Percentiles rank a stretch among this genome's conserved stretches.
Evolutionary conservation across 2,797 vertebrate species (phyloP).

Genomic region (Sebastes oblongus): DNA sequence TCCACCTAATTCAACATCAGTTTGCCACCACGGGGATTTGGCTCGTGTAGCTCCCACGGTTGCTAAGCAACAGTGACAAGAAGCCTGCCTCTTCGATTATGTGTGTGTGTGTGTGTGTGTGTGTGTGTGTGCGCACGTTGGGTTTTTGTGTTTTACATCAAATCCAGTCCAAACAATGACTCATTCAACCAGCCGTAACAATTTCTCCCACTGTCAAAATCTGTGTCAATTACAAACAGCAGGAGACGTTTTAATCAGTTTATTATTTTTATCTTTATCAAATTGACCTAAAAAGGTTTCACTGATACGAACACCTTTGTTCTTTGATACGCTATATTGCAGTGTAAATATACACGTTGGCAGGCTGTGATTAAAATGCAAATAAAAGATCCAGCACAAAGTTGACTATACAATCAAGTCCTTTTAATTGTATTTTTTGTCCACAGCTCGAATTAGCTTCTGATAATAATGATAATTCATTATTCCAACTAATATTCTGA

Average conservation of each 20-base stretch:
- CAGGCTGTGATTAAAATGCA: background rate
- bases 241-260: background rate
- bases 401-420: background rate
- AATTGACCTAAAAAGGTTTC: slow-evolving; percentile 14
- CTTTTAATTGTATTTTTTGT: background rate
- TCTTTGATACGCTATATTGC: background rate
- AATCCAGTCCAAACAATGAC: slow-evolving; percentile 77
- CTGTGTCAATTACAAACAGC: slow-evolving; percentile 48
- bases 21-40: slow-evolving; percentile 78
- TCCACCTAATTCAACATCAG: slow-evolving; percentile 79
- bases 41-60: slow-evolving; percentile 79
- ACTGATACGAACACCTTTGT: background rate
- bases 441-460: background rate
- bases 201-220: slow-evolving; percentile 29
- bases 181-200: slow-evolving; percentile 48
- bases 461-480: background rate
- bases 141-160: slow-evolving; percentile 73
- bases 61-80: slow-evolving; percentile 85
- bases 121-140: background rate
- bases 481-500: background rate
- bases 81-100: slow-evolving; percentile 80
- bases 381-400: background rate
- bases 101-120: slow-evolving; percentile 30
- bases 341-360: background rate
- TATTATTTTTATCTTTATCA: slow-evolving; percentile 15